A percentile compares a stretch with the other conserved stretches of the same genome.
phyloP scores from a whole-genome alignment of 2,888 invertebrate genomes.

The Glyphotaelius pellucidus region DNA sequence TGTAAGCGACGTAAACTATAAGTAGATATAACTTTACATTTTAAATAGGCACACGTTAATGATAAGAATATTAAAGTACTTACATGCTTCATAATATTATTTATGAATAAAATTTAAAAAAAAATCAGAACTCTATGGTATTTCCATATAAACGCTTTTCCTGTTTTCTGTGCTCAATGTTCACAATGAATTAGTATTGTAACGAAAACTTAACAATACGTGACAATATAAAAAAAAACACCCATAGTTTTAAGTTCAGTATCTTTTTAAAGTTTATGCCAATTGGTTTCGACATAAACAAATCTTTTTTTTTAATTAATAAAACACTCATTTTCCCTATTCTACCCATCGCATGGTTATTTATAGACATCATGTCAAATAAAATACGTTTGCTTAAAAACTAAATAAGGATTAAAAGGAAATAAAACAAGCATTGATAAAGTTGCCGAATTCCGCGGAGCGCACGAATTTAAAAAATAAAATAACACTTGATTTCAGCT shows the following conservation, averaged over 20 bases:
- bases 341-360: too few relatives aligned
- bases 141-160: neutral
- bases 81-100: neutral
- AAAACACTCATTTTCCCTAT: neutral
- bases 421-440: neutral
- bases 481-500: too few relatives aligned
- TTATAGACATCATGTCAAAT: neutral
- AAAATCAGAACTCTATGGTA: neutral
- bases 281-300: neutral
- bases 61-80: too few relatives aligned
- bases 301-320: neutral
- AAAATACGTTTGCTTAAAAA: neutral
- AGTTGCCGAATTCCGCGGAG: too few relatives aligned
- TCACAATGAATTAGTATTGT: neutral
- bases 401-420: neutral
- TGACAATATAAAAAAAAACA: neutral
- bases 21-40: too few relatives aligned
- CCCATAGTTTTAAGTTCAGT: neutral
- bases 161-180: neutral
- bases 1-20: too few relatives aligned
- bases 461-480: too few relatives aligned
- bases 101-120: neutral
- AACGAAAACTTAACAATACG: neutral
- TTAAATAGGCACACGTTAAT: too few relatives aligned
- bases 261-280: neutral